Evolutionary conservation across 2,113 vertebrate species (phyloP), one percentile per base, ranked within the genome.

Genomic region (Arothron firmamentum): DNA sequence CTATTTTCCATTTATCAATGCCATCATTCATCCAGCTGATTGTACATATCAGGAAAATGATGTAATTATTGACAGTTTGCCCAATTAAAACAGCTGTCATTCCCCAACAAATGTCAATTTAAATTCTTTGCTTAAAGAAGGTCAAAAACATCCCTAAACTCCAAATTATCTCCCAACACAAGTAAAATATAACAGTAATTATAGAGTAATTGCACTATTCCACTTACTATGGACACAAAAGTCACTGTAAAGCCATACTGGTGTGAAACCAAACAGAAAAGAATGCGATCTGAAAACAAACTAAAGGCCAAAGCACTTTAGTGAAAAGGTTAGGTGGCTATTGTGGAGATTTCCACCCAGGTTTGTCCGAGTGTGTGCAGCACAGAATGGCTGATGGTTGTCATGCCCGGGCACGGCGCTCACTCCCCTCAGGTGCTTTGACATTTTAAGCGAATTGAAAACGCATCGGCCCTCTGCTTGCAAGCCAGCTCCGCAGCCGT

Each of bases 381-480:
- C 66, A 59, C 14, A 47, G 42, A 43, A 17, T 79, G 74, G 82
- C 78, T 79, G 79, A 82, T 71, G 63, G 78, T 78, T 59, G 76
- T 85, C 79, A 72, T 81, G 79, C 75, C 62, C 74, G 49, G 74
- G 62, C 71, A 64, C 47, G 65, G 64, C 72, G 62, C 69, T 64
- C 52, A 65, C 62, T 68, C 68, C 72, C 82, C 82, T 77, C 67
- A 76, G 85, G 83, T 79, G 62, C 75, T 87, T 80, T 84, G 88
- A 87, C 86, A 88, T 85, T 87, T 86, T 66, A 83, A 79, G 78
- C 74, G 78, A 83, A 87, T 86, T 86, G 79, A 77, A 77, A 84
- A 80, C 71, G 2, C 70, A 55, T 58, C 78, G 64, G 85, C 67
- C 64, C 57, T 76, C 64, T 61, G 75, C 69, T 18, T 69, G 65